phyloP scores from a whole-genome alignment of 1,140 invertebrate species.

The Temnothorax nylanderi region DNA sequence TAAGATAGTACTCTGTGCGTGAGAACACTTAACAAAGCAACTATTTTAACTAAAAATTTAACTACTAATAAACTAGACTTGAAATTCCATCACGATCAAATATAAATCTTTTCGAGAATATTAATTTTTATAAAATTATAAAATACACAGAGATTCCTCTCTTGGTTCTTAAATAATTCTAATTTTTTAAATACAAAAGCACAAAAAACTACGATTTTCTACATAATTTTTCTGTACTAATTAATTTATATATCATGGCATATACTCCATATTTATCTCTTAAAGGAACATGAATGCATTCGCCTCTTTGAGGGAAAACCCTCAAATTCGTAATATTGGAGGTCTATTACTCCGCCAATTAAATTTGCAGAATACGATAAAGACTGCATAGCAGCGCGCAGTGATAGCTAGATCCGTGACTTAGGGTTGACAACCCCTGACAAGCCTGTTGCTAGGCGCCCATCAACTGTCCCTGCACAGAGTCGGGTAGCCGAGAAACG shows the following conservation, averaged over 20 bases:
- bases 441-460: slow-evolving; percentile 75
- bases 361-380: background rate
- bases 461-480: slow-evolving; percentile 58
- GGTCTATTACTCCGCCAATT: background rate
- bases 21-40: background rate
- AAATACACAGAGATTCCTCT: background rate
- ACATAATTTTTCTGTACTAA: background rate
- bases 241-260: background rate
- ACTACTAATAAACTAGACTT: background rate
- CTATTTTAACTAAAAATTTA: background rate
- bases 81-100: background rate
- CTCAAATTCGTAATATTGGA: background rate
- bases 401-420: background rate
- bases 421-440: slow-evolving; percentile 72
- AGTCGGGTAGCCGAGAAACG: slow-evolving; percentile 14
- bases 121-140: background rate
- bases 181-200: background rate
- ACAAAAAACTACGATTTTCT: background rate
- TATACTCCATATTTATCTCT: background rate
- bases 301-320: background rate
- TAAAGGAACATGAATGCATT: background rate
- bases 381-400: background rate
- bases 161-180: background rate
- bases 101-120: background rate
- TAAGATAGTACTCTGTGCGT: background rate